Percentiles rank a stretch among this genome's conserved stretches.
Conservation (phyloP, 2,113 vertebrate species). For the Antechinus flavipes region DNA sequence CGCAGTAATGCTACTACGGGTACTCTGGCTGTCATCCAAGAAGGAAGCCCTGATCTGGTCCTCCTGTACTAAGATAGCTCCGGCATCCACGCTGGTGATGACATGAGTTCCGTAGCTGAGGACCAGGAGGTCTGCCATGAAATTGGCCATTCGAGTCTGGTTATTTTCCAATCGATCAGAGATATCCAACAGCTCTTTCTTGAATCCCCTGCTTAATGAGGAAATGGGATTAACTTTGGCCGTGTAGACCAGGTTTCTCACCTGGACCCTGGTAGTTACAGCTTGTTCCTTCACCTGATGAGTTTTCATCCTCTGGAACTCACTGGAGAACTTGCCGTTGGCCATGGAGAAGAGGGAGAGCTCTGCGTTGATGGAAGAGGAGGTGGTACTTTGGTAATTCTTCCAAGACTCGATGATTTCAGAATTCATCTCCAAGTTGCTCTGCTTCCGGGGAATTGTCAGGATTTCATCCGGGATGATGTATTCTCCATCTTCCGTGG, state of each 20-base stretch:
- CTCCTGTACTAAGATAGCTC: constrained; percentile 90
- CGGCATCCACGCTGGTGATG: constrained; percentile 86
- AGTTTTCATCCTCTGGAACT: constrained; percentile 90
- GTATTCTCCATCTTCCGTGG: constrained; percentile 92
- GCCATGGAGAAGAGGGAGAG: constrained; percentile 84
- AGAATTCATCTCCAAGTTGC: constrained; percentile 90
- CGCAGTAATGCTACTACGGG: constrained; percentile 74
- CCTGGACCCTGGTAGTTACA: constrained; percentile 89
- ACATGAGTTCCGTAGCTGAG: constrained; percentile 93
- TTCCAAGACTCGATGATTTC: constrained; percentile 92
- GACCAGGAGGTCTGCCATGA: constrained; percentile 90
- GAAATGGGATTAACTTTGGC: constrained; percentile 87
- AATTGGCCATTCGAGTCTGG: constrained; percentile 88
- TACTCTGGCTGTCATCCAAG: constrained; percentile 81
- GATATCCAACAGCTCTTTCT: constrained; percentile 85
- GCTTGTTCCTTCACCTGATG: constrained; percentile 89
- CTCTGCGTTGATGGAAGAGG: constrained; percentile 88
- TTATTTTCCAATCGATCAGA: constrained; percentile 92
- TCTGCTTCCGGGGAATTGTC: constrained; percentile 91
- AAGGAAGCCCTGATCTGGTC: constrained; percentile 89
- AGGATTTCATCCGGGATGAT: constrained; percentile 92
- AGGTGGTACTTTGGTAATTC: constrained; percentile 89
- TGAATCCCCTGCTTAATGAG: constrained; percentile 86
- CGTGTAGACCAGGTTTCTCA: constrained; percentile 92
- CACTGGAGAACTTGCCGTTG: constrained; percentile 90